Evolutionary conservation across 2,113 vertebrate genomes (phyloP), one percentile per base, ranked within the genome.

Genomic region (Micronycteris hirsuta): DNA sequence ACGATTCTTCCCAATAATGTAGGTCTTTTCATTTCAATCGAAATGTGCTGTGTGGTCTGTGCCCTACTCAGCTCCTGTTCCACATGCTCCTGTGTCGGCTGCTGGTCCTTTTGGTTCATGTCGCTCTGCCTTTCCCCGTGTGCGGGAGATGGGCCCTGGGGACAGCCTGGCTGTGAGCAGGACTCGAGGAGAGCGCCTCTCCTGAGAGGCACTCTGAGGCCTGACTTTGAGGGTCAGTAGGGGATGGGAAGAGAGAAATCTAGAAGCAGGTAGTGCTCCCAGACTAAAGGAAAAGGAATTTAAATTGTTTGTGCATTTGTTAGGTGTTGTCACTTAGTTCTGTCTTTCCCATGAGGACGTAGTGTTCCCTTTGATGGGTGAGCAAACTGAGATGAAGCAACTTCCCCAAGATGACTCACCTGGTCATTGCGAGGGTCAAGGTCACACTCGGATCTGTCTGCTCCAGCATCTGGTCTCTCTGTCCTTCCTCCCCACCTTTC

Each of bases 21-120:
- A 54, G 6, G 41, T 58, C 58, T 77, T 74, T 70, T 19, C 33
- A 1, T 7, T 38, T 8, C 22, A 54, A 33, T 47, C 14, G 7
- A 89, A 74, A 67, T 3, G 26, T 17, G n/a, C 76, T 43, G 45
- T n/a, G 77, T 0, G 0, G 10, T 12, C 54, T 36, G n/a, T 24
- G n/a, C 38, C 12, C 49, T 70, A 0, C 1, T n/a, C 89, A 45
- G 78, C n/a, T 16, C 12, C 10, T 16, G 36, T 89, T 28, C n/a
- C 38, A 2, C 0, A 1, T 9, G 3, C 16, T 17, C n/a, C 16
- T 2, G 0, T 19, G 78, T 61, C 38, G 45, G 31, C 54, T 38
- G 71, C 24, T 2, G 16, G 11, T 63, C 31, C 43, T 83, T 73
- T 3, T 7, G 63, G 41, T 63, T 5, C 16, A 14, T 0, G 0